Evolutionary conservation across 2,797 vertebrate genomes (phyloP), one percentile per base, ranked within the genome.

Genomic region (Ambastaia sidthimunki): DNA sequence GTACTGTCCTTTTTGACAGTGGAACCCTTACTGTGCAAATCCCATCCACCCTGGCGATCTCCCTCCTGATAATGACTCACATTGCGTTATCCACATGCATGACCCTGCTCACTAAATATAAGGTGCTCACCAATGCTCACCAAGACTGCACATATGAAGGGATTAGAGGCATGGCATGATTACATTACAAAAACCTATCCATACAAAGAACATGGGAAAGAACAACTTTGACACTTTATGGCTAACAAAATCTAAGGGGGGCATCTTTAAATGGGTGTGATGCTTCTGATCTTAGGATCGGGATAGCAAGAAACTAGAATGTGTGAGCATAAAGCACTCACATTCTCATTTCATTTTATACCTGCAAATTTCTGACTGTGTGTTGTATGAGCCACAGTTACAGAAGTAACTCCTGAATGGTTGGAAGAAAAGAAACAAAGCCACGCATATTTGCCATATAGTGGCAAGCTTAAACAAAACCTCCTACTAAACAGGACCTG

Each of bases 1-100:
- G 75, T 37, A 37, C 18, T 21, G 72, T 77, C 82, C 74, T 80
- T 75, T 83, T 83, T 80, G 77, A 80, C 55, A 50, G 62, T 71
- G 15, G 50, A 66, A 69, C 55, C 9, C 23, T 79, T 7, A 16
- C 69, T 54, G 28, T 34, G 50, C 34, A 76, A 72, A 76, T 82
- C 78, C 63, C 37, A 72, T 4, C 18, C 54, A 71, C 48, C 21
- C 71, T 47, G 73, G 41, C 54, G 75, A 54, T 75, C 9, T 10
- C 19, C 31, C 23, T 41, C 76, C 31, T 71, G 80, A 78, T 68
- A 62, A 71, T 37, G 34, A 50, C 80, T 62, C 70, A 82, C 7
- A 23, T 48, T 67, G 63, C 21, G 50, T 80, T 82, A 80, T 67
- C 55, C 48, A 31, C 18, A 25, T 19, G 11, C 18, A 65, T 19